Base-by-base conservation (phyloP, 2,888 invertebrate genomes). In the Aphodius granarius region DNA sequence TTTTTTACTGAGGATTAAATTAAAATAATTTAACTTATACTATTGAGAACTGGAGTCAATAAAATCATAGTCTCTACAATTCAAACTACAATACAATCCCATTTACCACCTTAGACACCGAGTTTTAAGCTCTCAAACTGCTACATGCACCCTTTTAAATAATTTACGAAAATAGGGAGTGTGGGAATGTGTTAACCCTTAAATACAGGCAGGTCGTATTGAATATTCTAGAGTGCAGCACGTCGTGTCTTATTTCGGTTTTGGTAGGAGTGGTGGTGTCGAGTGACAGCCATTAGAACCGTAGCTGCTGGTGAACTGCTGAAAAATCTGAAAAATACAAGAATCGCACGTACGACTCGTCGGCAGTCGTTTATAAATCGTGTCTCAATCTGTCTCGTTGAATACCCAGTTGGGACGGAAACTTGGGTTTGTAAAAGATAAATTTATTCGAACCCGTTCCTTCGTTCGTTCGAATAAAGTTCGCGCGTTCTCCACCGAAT, bases 341-440 rank as follows among this genome's bases (percentile, higher is more conserved):
- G 43, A 43, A 13, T 43, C 43, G 43, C 43, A 43, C 43, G 43
- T 43, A 9, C 43, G 43, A 43, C 9, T 43, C 43, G 43, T 43
- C 43, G 43, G 43, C 43, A 13, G 43, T 43, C 43, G 43, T 43
- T 43, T 43, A 43, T 43, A 83, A 83, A 83, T 83, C 83, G 83
- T 82, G 83, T 82, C 84, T 83, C 83, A 81, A 83, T 83, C 82
- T 82, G 82, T 81, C 81, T 83, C 80, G 80, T 81, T 84, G 82
- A 82, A 83, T 83, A 81, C 82, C 80, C 81, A 83, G 82, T 81
- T 81, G 82, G 82, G 79, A 81, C 81, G 13, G 43, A 81, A 81
- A 80, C 79, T 79, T 80, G 43, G 81, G 79, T 81, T 82, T 80
- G 81, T 78, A 43, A 78, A 78, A 79, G 80, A 82, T 81, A 82